Base-by-base conservation (phyloP, 2,113 vertebrate species). In the Menura novaehollandiae region DNA sequence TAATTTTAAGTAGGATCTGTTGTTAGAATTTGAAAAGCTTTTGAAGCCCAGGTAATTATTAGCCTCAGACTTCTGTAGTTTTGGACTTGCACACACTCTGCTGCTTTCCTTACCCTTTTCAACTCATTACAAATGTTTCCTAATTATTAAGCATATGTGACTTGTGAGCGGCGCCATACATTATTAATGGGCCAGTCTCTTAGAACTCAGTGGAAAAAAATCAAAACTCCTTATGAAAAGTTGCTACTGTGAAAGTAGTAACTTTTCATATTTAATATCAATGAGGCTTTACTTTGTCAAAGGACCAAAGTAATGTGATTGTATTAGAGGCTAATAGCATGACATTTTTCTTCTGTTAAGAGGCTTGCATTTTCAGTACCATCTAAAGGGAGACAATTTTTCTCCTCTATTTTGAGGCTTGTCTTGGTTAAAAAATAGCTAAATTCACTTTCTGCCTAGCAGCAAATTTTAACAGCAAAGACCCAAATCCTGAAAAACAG, bases 21-120 rank as follows among this genome's bases (percentile, higher is more conserved):
- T 85, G 91, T 49, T 80, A 84, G 75, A 66, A 77, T 91, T 55
- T 75, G 52, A 79, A 93, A 91, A 88, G 83, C 81, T 93, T 96
- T 94, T 93, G 93, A 94, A 94, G 89, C 75, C 46, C 85, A 96
- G 94, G 93, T 95, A 95, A 94, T 95, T 91, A 92, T 92, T 92
- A 93, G 69, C 64, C 60, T 85, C 75, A 89, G 60, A 90, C n/a
- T 95, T 89, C 69, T 74, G 51, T 47, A 85, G 39, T 86, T 96
- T 83, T 73, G 66, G 64, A 78, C 85, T 94, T 67, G 41, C 59
- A 66, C 53, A 32, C 56, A 86, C 24, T 72, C 74, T 76, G 75
- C 60, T 66, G 37, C 55, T 80, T 93, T 73, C 55, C 53, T 93
- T 91, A 91, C 35, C 69, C 81, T 97, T 96, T 96, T 88, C 79